A percentile compares a stretch with the other conserved stretches of the same genome.
Conservation (phyloP, 2,888 invertebrate genomes). For the Watsonalla binaria region DNA sequence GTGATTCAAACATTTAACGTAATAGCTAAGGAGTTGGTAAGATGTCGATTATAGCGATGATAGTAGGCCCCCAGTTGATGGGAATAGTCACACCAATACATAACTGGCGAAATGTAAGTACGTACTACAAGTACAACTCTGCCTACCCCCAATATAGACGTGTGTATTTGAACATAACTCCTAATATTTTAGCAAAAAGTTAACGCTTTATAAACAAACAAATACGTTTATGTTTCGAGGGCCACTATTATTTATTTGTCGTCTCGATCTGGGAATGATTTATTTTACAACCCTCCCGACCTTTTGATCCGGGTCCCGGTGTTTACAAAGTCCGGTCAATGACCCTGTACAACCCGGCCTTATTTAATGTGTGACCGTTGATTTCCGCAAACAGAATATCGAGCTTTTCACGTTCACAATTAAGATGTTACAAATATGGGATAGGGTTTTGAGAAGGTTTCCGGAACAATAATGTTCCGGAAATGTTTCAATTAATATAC, state of each 20-base stretch:
- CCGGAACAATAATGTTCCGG: too few species aligned
- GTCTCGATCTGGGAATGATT: constrained; percentile 29
- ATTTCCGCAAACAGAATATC: neutral
- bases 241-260: constrained; percentile 33
- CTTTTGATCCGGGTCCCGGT: constrained; percentile 22
- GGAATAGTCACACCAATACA: too few species aligned
- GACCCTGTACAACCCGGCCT: constrained; percentile 20
- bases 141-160: too few species aligned
- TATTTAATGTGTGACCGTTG: constrained; percentile 14
- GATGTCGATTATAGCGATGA: too few species aligned
- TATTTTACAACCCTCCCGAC: constrained; percentile 25
- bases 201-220: neutral
- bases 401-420: neutral
- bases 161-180: neutral
- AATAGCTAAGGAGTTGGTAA: too few species aligned
- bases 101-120: too few species aligned
- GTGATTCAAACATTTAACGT: too few species aligned
- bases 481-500: too few species aligned
- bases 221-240: constrained; percentile 8
- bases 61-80: too few species aligned
- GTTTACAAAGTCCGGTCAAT: constrained; percentile 21
- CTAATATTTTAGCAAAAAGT: neutral
- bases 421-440: neutral
- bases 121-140: too few species aligned
- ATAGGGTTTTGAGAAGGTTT: too few species aligned